Percentiles rank a stretch among this genome's conserved stretches.
phyloP scores from a whole-genome alignment of 2,797 vertebrate genomes.

The Crax fasciolata region DNA sequence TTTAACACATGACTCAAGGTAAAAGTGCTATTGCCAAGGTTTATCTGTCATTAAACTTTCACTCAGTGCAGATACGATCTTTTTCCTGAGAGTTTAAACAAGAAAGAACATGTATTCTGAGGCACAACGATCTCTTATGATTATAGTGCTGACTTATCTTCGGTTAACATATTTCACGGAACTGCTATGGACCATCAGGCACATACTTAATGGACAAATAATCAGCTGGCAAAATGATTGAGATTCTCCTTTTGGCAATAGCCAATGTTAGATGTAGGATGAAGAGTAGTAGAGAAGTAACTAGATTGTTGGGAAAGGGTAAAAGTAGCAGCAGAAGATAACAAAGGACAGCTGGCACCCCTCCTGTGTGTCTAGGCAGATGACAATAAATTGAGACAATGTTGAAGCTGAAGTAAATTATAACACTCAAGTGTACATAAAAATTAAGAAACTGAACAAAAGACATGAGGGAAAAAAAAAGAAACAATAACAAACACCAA shows the following conservation, averaged over 20 bases:
- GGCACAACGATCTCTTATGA: not conserved
- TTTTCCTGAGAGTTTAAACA: constrained; percentile 17
- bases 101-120: constrained; percentile 28
- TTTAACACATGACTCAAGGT: constrained; percentile 34
- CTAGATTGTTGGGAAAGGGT: not conserved
- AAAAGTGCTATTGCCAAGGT: constrained; percentile 19
- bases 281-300: not conserved
- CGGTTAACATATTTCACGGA: not conserved
- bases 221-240: not conserved
- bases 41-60: constrained; percentile 60
- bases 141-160: not conserved
- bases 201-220: not conserved
- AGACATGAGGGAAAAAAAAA: not conserved
- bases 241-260: not conserved
- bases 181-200: not conserved
- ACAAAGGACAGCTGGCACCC: not conserved
- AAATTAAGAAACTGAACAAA: not conserved
- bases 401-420: not conserved
- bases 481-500: not conserved
- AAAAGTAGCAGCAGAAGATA: not conserved
- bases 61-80: constrained; percentile 63
- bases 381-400: not conserved
- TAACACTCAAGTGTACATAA: not conserved
- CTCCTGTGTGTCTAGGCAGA: not conserved
- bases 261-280: not conserved